Conservation (phyloP, 2,888 invertebrate species). For the Malacosoma neustria region DNA sequence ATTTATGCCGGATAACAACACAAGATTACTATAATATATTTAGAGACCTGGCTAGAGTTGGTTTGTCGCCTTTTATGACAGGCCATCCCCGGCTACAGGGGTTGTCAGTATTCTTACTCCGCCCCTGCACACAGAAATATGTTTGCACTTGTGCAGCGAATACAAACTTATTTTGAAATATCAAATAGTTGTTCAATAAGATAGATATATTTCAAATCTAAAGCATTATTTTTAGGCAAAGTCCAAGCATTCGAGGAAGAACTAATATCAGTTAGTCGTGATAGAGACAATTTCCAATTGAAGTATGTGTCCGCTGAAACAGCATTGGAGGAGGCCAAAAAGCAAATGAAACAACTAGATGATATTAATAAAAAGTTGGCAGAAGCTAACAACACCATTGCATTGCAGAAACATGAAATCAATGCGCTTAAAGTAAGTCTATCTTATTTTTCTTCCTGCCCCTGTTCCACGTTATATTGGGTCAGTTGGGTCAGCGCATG, state of each 20-base stretch:
- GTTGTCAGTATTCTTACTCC: too few species aligned
- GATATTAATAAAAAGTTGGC: slow-evolving; percentile 58
- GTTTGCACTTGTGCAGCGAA: too few species aligned
- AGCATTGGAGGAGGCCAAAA: slow-evolving; percentile 71
- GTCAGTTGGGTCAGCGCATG: too few species aligned
- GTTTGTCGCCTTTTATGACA: too few species aligned
- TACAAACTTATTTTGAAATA: too few species aligned
- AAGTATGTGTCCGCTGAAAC: slow-evolving; percentile 66
- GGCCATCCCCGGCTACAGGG: too few species aligned
- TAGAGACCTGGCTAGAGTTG: too few species aligned
- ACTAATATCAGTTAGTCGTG: slow-evolving; percentile 54
- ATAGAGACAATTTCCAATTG: slow-evolving; percentile 59
- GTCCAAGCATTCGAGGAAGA: slow-evolving; percentile 64
- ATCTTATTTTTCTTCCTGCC: neutral
- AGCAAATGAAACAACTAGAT: slow-evolving; percentile 69
- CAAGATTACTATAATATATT: too few species aligned
- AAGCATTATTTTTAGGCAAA: slow-evolving; percentile 32
- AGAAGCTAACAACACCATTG: slow-evolving; percentile 55
- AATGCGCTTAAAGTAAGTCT: slow-evolving; percentile 49
- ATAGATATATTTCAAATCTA: neutral
- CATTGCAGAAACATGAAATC: slow-evolving; percentile 59
- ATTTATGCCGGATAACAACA: too few species aligned
- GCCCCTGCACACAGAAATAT: too few species aligned
- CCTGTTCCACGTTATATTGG: too few species aligned
- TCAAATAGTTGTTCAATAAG: too few species aligned